These are phyloP conservation scores for Albula glossodonta DNA, from an alignment of 2,113 vertebrate species.

Conservation along the genomic window DNA sequence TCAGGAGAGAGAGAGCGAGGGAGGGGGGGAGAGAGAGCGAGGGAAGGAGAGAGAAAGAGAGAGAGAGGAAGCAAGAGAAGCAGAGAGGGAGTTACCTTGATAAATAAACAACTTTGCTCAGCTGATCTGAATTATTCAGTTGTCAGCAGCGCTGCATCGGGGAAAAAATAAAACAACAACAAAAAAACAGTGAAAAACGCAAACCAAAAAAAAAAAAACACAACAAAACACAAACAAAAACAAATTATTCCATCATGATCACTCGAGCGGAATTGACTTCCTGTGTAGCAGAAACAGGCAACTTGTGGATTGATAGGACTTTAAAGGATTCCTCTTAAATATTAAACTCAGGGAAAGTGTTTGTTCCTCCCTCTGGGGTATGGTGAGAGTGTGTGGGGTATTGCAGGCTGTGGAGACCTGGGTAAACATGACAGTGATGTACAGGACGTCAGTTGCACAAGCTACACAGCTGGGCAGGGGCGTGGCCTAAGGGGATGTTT, in stretches of 20 bases:
- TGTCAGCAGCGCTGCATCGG: constrained; percentile 42
- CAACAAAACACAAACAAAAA: constrained; percentile 38
- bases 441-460: too few species aligned
- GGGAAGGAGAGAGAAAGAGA: not conserved
- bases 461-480: too few species aligned
- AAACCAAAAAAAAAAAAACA: not conserved
- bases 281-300: constrained; percentile 18
- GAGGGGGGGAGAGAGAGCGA: not conserved
- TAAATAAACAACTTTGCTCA: constrained; percentile 48
- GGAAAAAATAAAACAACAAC: constrained; percentile 29
- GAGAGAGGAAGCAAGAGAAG: not conserved
- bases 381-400: not conserved
- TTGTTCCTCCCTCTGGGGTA: not conserved
- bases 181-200: not conserved
- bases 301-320: constrained; percentile 33
- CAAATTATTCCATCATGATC: constrained; percentile 42
- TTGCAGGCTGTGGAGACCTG: constrained; percentile 16
- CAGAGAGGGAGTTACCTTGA: constrained; percentile 28
- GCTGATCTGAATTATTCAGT: constrained; percentile 51
- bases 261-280: constrained; percentile 39
- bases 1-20: not conserved
- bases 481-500: not conserved
- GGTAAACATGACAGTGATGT: too few species aligned
- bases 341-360: constrained; percentile 9
- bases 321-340: not conserved